Percentiles rank a stretch among this genome's conserved stretches.
Evolutionary conservation across 1,140 invertebrate species (phyloP).

Genomic region (Brachionus koreanus): DNA sequence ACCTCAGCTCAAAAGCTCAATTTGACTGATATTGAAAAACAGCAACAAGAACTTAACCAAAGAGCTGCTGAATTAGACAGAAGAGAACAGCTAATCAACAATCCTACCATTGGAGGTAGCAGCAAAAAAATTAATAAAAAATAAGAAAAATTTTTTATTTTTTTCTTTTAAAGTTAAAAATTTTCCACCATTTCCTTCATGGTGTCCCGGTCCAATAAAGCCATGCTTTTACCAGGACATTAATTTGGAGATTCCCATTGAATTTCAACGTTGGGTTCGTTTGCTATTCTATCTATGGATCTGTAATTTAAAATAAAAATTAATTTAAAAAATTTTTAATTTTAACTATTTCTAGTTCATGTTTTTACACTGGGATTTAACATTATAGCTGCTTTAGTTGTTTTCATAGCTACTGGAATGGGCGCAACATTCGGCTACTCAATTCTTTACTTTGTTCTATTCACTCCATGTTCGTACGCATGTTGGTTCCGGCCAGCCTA

Average conservation of each 20-base stretch:
- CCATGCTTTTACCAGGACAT: slow-evolving; percentile 99
- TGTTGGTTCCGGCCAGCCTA: slow-evolving; percentile 90
- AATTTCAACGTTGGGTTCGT: slow-evolving; percentile 91
- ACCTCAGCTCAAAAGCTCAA: neutral
- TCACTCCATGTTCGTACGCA: slow-evolving; percentile 92
- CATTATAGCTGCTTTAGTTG: slow-evolving; percentile 48
- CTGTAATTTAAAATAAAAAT: slow-evolving; percentile 74
- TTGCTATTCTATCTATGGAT: slow-evolving; percentile 94
- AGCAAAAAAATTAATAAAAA: neutral
- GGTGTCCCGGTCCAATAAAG: slow-evolving; percentile 70
- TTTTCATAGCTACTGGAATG: slow-evolving; percentile 51
- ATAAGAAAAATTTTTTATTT: neutral
- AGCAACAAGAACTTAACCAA: slow-evolving; percentile 67
- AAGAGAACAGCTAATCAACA: slow-evolving; percentile 79
- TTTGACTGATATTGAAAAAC: slow-evolving; percentile 19
- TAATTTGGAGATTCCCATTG: slow-evolving; percentile 93
- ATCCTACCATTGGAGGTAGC: slow-evolving; percentile 67
- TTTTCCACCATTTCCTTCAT: slow-evolving; percentile 92
- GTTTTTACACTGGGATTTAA: slow-evolving; percentile 46
- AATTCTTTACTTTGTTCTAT: slow-evolving; percentile 81
- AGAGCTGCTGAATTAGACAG: slow-evolving; percentile 79
- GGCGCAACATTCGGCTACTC: slow-evolving; percentile 77
- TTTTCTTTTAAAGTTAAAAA: slow-evolving; percentile 71
- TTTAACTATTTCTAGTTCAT: slow-evolving; percentile 45
- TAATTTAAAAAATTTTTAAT: slow-evolving; percentile 64